phyloP scores from a whole-genome alignment of 2,888 invertebrate genomes.

The Lycia hirtaria region DNA sequence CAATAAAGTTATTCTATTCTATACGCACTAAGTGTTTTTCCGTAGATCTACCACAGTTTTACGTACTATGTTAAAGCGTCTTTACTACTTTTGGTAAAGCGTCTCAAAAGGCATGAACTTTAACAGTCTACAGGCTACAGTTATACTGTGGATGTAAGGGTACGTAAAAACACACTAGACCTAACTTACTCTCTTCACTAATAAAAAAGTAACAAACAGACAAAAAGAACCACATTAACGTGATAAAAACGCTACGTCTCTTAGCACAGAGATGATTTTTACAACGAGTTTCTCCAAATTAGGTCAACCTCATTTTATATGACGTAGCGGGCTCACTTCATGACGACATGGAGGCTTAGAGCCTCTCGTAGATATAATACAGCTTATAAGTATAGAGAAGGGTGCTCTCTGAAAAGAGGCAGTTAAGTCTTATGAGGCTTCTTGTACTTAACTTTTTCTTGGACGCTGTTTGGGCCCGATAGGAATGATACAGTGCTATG shows the following conservation, averaged over 20 bases:
- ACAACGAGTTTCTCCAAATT: slow-evolving; percentile 48
- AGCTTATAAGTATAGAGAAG: slow-evolving; percentile 39
- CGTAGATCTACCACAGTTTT: no score
- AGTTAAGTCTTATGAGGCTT: slow-evolving; percentile 43
- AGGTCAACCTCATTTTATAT: slow-evolving; percentile 47
- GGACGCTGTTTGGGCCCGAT: slow-evolving; percentile 30
- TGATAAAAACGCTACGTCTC: slow-evolving; percentile 20
- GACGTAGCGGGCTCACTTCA: slow-evolving; percentile 44
- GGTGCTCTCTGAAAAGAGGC: slow-evolving; percentile 44
- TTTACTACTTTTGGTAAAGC: no score
- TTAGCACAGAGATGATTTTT: slow-evolving; percentile 43
- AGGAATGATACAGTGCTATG: slow-evolving; percentile 6
- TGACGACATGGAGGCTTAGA: slow-evolving; percentile 45
- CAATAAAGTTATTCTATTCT: no score
- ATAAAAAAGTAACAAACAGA: not conserved
- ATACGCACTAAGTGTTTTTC: no score
- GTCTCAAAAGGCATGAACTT: no score
- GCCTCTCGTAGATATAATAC: slow-evolving; percentile 37
- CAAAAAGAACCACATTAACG: not conserved
- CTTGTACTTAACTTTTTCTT: slow-evolving; percentile 42
- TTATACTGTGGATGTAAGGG: no score
- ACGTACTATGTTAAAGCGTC: no score
- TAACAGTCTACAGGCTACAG: no score
- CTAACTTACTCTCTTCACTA: not conserved
- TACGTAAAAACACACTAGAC: no score